Base-by-base conservation (phyloP, 2,113 vertebrate species). In the Melanotaenia duboulayi region DNA sequence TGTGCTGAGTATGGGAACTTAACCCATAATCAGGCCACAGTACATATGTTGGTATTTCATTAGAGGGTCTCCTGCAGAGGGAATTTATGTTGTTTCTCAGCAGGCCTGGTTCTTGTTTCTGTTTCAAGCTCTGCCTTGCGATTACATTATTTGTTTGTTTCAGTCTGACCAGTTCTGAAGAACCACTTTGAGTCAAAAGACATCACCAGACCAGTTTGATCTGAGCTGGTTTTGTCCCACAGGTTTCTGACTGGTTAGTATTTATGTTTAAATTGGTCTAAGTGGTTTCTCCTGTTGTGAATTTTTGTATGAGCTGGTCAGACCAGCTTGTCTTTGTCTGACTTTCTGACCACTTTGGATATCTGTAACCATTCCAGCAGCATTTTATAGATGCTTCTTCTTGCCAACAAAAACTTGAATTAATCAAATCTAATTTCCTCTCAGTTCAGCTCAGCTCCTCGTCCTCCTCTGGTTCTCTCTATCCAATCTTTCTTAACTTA, bases 361-460 rank as follows among this genome's bases (percentile, higher is more conserved):
- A 35, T 35, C 32, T 35, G 32, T 5, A 35, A 5, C 8, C 8
- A 35, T 35, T 42, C 12, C 11, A 7, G 9, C 28, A 39, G 37
- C 50, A 13, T 60, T 60, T 42, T 54, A 11, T 44, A 23, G 12
- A 65, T 0, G 0, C 20, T 24, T 59, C 24, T 8, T 49, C 39
- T 20, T 55, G 39, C 57, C 67, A 54, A 28, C 11, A 52, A 16
- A 42, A 54, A 19, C 52, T 52, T 20, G 32, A 56, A 39, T 50
- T 24, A 46, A 48, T 5, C 10, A 0, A 4, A 14, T 40, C 39
- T 25, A 32, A 51, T 42, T 59, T 75, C 63, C 55, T 71, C 66
- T 4, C 25, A 24, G 28, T 69, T 62, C 42, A 32, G 32, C 32
- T 65, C 14, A 4, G 35, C 4, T 19, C n/a, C 42, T 69, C 59